Percentiles rank a stretch among this genome's conserved stretches.
These are phyloP conservation scores for Deroplatys truncata DNA, from an alignment of 2,888 invertebrate genomes.

Conservation along the genomic window DNA sequence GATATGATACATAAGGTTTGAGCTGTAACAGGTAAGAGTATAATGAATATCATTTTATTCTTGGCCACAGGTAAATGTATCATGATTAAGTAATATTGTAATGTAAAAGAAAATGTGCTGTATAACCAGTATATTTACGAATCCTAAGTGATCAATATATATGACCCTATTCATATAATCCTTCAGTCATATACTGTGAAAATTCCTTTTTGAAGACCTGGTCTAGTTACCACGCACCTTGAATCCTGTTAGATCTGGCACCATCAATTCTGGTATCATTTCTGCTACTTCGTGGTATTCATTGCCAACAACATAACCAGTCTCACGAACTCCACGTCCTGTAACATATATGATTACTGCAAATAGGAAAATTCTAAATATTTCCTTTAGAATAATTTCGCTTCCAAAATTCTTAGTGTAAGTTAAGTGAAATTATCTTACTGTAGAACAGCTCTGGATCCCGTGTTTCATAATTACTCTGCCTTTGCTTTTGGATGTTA, in stretches of 20 bases:
- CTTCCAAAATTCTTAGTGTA: neutral
- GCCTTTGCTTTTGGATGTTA: constrained; percentile 57
- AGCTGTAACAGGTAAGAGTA: constrained; percentile 50
- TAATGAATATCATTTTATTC: no score
- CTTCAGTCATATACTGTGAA: no score
- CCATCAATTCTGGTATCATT: constrained; percentile 87
- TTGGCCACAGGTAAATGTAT: no score
- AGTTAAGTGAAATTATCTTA: constrained; percentile 38
- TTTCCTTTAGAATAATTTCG: no score
- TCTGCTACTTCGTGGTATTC: constrained; percentile 68
- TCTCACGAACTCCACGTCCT: constrained; percentile 65
- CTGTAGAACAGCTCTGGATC: constrained; percentile 64
- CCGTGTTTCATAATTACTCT: constrained; percentile 46
- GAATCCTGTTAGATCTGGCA: constrained; percentile 81
- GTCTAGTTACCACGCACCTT: constrained; percentile 44
- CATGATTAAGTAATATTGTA: no score
- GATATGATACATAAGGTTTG: constrained; percentile 93
- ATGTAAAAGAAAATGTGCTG: no score
- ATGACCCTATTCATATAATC: no score
- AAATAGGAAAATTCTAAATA: neutral
- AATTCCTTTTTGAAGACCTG: no score
- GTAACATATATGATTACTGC: constrained; percentile 34
- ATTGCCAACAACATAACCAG: constrained; percentile 55
- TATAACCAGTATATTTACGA: no score
- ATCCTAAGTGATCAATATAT: no score